These are phyloP conservation scores for Pyrocoelia pectoralis DNA, from an alignment of 2,888 invertebrate species.

Conservation along the genomic window DNA sequence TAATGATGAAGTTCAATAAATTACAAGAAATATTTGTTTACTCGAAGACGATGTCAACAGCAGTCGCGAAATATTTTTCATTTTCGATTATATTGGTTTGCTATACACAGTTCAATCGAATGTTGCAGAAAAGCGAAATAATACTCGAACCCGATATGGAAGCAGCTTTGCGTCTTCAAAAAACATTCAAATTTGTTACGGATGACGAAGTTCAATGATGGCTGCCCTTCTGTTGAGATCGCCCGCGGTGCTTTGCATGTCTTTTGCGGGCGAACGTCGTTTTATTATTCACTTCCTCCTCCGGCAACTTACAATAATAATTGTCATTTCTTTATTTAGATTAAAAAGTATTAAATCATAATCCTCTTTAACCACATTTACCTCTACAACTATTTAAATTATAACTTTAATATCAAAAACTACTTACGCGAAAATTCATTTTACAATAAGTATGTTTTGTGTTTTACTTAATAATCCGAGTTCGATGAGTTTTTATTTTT, in stretches of 20 bases:
- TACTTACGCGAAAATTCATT: no score
- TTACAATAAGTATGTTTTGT: no score
- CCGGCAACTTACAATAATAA: slow-evolving; percentile 32
- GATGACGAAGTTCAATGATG: slow-evolving; percentile 51
- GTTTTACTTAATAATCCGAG: no score
- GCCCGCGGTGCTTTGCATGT: slow-evolving; percentile 50
- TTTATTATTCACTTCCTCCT: slow-evolving; percentile 42
- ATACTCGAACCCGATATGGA: slow-evolving; percentile 37
- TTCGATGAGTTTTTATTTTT: no score
- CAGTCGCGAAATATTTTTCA: slow-evolving; percentile 38
- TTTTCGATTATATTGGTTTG: slow-evolving; percentile 40
- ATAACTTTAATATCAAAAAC: no score
- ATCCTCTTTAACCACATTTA: no score
- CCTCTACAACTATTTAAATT: no score
- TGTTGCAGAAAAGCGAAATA: slow-evolving; percentile 37
- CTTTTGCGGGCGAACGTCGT: slow-evolving; percentile 47
- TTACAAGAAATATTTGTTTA: neutral
- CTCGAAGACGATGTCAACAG: slow-evolving; percentile 33
- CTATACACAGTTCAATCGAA: slow-evolving; percentile 35
- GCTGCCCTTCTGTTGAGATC: slow-evolving; percentile 46
- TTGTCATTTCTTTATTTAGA: slow-evolving; percentile 24
- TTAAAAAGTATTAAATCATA: neutral
- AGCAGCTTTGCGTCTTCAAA: slow-evolving; percentile 43
- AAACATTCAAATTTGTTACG: slow-evolving; percentile 54
- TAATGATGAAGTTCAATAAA: neutral